phyloP scores from a whole-genome alignment of 2,888 invertebrate species.

The Hedychridium roseum region DNA sequence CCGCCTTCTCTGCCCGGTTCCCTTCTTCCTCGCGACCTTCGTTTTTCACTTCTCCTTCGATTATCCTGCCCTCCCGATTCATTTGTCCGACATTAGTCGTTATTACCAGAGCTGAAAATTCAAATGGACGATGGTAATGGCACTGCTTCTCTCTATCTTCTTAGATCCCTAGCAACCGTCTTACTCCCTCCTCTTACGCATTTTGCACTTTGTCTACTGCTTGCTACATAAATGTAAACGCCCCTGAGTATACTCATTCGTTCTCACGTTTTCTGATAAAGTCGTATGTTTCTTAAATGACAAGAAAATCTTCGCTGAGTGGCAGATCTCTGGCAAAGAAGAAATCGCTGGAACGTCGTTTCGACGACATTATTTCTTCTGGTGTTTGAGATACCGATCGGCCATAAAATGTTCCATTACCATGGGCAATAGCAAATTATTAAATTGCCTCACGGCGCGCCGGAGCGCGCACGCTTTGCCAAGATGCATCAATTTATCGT shows the following conservation, averaged over 20 bases:
- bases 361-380: no score
- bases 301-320: no score
- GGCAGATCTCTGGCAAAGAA: no score
- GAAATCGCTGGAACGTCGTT: no score
- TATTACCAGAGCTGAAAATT: constrained; percentile 52
- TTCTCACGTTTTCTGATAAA: no score
- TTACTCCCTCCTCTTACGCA: background rate
- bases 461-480: background rate
- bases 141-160: background rate
- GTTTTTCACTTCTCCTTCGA: constrained; percentile 27
- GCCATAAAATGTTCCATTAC: no score
- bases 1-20: constrained; percentile 20
- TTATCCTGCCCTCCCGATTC: constrained; percentile 45
- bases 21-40: constrained; percentile 20
- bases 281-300: no score
- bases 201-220: no score
- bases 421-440: background rate
- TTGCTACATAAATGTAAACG: no score
- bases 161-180: background rate
- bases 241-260: no score
- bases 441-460: background rate
- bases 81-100: constrained; percentile 58
- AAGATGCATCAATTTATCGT: constrained; percentile 10
- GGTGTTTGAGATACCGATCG: no score
- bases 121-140: constrained; percentile 31